Evolutionary conservation across 2,113 vertebrate genomes (phyloP).

Genomic region (Chitala chitala): DNA sequence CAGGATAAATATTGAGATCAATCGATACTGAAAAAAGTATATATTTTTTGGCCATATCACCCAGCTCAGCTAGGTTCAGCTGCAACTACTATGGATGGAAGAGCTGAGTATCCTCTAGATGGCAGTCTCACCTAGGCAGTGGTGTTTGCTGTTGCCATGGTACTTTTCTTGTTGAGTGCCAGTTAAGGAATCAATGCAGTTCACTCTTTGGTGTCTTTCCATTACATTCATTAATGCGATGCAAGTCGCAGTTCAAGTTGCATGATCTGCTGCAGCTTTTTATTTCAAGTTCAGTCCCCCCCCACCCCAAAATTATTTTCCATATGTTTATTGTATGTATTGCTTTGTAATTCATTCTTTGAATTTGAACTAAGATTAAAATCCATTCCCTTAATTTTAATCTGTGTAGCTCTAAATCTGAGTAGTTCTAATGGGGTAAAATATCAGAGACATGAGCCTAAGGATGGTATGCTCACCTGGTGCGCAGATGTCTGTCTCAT

Average conservation of each 20-base stretch:
- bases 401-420: too few species aligned
- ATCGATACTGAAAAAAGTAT: too few species aligned
- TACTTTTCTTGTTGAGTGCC: not conserved
- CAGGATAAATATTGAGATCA: too few species aligned
- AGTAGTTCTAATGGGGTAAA: not conserved
- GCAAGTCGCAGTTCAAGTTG: not conserved
- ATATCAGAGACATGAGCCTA: not conserved
- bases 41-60: too few species aligned
- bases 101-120: not conserved
- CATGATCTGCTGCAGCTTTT: not conserved
- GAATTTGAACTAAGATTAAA: too few species aligned
- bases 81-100: too few species aligned
- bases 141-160: too few species aligned
- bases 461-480: not conserved
- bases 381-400: not conserved
- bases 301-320: too few species aligned
- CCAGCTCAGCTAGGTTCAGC: too few species aligned
- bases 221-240: not conserved
- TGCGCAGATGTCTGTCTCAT: not conserved
- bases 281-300: not conserved
- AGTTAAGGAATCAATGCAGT: not conserved
- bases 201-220: not conserved
- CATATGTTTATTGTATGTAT: not conserved
- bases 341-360: too few species aligned
- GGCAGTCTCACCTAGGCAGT: conserved; percentile 9